These are phyloP conservation scores for Xestia sexstrigata DNA, from an alignment of 2,888 invertebrate species.

Conservation along the genomic window DNA sequence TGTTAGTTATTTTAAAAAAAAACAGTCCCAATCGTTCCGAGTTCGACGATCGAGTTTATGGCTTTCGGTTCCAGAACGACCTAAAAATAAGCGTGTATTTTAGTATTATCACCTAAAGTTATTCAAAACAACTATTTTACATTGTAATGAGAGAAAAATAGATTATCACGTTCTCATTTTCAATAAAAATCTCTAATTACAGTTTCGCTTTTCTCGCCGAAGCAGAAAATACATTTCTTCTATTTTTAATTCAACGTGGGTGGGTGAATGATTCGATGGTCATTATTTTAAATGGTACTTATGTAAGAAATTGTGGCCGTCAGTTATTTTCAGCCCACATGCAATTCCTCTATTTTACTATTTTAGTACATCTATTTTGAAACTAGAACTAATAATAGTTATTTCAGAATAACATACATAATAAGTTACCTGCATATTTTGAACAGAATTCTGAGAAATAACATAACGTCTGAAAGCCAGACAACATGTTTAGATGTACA, in stretches of 20 bases:
- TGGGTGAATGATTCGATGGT: no score
- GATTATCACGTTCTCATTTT: not conserved
- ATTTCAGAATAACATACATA: no score
- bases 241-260: not conserved
- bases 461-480: not conserved
- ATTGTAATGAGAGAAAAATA: not conserved
- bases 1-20: no score
- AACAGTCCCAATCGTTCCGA: no score
- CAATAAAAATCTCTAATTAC: not conserved
- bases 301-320: not conserved
- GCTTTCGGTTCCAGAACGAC: no score
- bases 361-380: conserved; percentile 9
- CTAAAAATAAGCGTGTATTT: no score
- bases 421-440: not conserved
- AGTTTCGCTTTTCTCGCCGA: not conserved
- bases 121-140: not conserved
- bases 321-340: not conserved
- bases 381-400: not conserved
- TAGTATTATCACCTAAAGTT: not conserved
- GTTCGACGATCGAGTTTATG: no score
- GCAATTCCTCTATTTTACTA: not conserved
- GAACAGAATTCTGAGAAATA: not conserved
- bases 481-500: not conserved
- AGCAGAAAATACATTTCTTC: not conserved
- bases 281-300: not conserved